A percentile compares a stretch with the other conserved stretches of the same genome.
These are phyloP conservation scores for Alligator sinensis DNA, from an alignment of 2,113 vertebrate genomes.

Conservation along the genomic window DNA sequence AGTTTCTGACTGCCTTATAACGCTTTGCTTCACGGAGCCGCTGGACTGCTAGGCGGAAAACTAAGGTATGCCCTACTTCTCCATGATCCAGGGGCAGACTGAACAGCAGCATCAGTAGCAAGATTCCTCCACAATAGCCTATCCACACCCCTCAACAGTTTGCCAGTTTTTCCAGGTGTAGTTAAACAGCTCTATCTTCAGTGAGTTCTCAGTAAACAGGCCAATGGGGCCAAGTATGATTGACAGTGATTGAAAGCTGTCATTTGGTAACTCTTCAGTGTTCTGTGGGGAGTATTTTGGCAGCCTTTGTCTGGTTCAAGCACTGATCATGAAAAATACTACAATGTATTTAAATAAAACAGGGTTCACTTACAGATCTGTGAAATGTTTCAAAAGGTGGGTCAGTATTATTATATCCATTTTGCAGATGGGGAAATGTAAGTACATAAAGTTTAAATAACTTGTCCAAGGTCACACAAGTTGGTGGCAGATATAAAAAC, in stretches of 20 bases:
- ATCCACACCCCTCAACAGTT: background rate
- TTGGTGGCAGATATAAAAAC: background rate
- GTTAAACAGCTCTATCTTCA: background rate
- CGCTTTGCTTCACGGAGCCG: background rate
- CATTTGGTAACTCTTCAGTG: background rate
- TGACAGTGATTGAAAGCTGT: background rate
- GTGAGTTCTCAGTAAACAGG: background rate
- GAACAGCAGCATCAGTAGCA: background rate
- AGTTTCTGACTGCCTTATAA: background rate
- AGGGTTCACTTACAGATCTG: background rate
- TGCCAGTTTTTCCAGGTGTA: fast-evolving
- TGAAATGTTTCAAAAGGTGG: background rate
- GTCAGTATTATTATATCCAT: background rate
- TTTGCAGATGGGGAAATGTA: background rate
- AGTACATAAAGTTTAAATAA: background rate
- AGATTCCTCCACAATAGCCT: background rate
- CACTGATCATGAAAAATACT: background rate
- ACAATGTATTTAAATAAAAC: background rate
- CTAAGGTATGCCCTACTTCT: background rate
- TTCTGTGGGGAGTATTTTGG: background rate
- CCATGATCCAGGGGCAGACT: background rate
- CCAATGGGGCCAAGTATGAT: background rate
- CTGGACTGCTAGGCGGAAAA: background rate
- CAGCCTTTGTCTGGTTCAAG: background rate
- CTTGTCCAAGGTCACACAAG: constrained; percentile 11